Evolutionary conservation across 2,797 vertebrate species (phyloP).

Genomic region (Falco cherrug): DNA sequence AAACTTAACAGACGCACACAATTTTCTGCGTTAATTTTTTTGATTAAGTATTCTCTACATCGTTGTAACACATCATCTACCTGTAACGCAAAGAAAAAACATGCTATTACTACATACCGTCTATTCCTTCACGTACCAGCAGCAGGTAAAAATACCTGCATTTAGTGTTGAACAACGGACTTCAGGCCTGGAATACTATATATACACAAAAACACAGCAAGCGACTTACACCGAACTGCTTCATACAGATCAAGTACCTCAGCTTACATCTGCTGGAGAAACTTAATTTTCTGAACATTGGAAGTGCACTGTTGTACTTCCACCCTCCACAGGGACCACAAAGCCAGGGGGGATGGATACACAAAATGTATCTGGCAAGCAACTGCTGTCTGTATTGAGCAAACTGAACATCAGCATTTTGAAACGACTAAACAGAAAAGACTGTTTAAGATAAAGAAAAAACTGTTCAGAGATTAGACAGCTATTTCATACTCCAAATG

Average conservation of each 20-base stretch:
- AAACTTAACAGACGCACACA: constrained; percentile 96
- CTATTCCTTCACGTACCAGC: neutral
- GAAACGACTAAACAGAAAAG: neutral
- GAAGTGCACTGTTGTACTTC: neutral
- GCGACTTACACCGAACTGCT: neutral
- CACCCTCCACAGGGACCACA: neutral
- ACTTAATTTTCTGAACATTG: neutral
- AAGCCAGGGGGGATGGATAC: neutral
- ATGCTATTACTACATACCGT: neutral
- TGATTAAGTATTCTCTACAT: constrained; percentile 96
- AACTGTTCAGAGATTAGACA: neutral
- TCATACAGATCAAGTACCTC: neutral
- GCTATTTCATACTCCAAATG: neutral
- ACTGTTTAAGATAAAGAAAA: neutral
- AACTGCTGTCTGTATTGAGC: neutral
- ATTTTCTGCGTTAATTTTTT: constrained; percentile 98
- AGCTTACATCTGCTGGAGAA: neutral
- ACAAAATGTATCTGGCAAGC: neutral
- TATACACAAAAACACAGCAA: neutral
- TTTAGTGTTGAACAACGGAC: neutral
- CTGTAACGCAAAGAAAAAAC: constrained; percentile 71
- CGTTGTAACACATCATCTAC: constrained; percentile 94
- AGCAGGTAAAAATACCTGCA: neutral
- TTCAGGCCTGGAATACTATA: neutral
- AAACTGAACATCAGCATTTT: neutral